Evolutionary conservation across 2,113 vertebrate species (phyloP).

Genomic region (Etia nguti): DNA sequence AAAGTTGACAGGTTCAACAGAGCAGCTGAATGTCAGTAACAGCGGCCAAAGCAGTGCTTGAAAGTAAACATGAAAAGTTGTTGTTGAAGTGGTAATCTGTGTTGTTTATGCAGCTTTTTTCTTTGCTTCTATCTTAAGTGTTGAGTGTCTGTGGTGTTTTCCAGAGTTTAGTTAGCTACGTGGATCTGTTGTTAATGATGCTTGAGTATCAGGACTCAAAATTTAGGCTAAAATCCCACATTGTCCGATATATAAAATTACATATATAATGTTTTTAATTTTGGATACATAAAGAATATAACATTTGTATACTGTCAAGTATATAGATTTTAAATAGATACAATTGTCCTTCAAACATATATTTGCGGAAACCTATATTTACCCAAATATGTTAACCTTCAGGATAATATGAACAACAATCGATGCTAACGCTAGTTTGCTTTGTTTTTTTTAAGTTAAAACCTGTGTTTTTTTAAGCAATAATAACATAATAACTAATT

Average conservation of each 20-base stretch:
- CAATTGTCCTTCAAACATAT: background rate
- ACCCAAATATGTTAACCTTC: background rate
- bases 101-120: background rate
- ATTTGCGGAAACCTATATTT: background rate
- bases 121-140: background rate
- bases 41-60: background rate
- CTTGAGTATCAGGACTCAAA: background rate
- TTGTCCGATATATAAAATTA: background rate
- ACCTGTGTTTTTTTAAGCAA: background rate
- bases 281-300: background rate
- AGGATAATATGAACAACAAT: background rate
- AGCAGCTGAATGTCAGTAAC: conserved; percentile 57
- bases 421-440: background rate
- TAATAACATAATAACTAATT: background rate
- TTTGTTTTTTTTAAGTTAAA: background rate
- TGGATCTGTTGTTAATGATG: background rate
- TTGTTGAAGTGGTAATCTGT: background rate
- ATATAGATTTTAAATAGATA: background rate
- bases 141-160: background rate
- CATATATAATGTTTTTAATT: background rate
- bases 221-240: background rate
- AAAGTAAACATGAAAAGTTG: background rate
- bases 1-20: conserved; percentile 52
- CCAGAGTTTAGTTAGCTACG: background rate
- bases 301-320: background rate